phyloP scores from a whole-genome alignment of 2,113 vertebrate species.

The Lagopus leucura region DNA sequence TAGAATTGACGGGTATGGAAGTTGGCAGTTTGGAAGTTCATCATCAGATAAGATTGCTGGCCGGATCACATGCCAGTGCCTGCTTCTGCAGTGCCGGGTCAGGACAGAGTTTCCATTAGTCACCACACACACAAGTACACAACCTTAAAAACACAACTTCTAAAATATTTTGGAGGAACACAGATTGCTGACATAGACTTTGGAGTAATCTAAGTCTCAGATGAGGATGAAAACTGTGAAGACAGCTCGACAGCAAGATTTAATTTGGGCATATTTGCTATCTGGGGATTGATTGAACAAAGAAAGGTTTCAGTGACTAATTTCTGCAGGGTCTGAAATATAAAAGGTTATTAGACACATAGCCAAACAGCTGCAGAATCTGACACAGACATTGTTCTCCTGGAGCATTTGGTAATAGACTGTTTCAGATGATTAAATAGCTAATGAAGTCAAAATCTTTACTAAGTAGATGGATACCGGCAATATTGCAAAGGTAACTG shows the following conservation, averaged over 20 bases:
- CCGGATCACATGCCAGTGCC: rapidly evolving
- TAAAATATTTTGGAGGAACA: background rate
- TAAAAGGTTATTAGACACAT: slow-evolving; percentile 41
- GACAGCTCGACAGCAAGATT: background rate
- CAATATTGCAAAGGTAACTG: slow-evolving; percentile 50
- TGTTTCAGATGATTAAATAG: slow-evolving; percentile 46
- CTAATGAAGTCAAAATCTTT: slow-evolving; percentile 44
- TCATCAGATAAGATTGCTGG: background rate
- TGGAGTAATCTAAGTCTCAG: background rate
- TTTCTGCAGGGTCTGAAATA: slow-evolving; percentile 32
- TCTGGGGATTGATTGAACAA: background rate
- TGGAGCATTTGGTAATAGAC: slow-evolving; percentile 17
- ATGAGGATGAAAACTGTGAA: background rate
- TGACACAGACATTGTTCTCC: slow-evolving; percentile 48
- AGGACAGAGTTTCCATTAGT: background rate
- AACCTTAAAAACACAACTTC: background rate
- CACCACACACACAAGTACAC: rapidly evolving
- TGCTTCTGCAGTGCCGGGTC: background rate
- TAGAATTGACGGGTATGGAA: background rate
- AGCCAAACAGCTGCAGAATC: slow-evolving; percentile 6
- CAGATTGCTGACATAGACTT: background rate
- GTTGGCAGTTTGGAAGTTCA: background rate
- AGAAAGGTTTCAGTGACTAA: background rate
- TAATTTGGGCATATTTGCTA: background rate
- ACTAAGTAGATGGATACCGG: slow-evolving; percentile 41